These are phyloP conservation scores for Formica exsecta DNA, from an alignment of 1,140 invertebrate species.

Conservation along the genomic window DNA sequence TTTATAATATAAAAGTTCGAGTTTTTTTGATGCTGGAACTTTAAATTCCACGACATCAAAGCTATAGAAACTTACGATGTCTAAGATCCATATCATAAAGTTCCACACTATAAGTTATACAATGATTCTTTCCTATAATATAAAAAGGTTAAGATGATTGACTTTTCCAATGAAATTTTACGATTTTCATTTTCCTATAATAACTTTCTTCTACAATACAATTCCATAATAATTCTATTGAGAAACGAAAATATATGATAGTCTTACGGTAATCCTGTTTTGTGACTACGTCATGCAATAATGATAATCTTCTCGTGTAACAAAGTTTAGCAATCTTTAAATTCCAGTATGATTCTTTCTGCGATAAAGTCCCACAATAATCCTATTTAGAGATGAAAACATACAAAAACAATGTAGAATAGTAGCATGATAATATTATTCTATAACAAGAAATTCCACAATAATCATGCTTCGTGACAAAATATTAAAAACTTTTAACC, in stretches of 20 bases:
- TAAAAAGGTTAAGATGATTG: background rate
- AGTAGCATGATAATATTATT: no score
- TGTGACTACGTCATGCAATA: no score
- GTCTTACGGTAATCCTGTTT: conserved; percentile 58
- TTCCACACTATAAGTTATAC: background rate
- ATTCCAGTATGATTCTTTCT: no score
- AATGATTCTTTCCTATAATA: background rate
- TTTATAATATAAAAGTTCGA: background rate
- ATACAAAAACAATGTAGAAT: no score
- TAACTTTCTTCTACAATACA: background rate
- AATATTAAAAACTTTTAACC: no score
- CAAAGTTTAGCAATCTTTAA: no score
- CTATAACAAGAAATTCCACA: no score
- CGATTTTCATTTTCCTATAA: background rate
- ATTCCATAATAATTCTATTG: background rate
- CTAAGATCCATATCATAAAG: background rate
- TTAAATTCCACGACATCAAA: background rate
- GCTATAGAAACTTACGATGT: background rate
- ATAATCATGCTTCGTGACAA: no score
- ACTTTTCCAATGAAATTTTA: no score
- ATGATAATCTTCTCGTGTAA: no score
- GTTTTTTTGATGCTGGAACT: background rate
- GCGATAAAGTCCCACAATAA: no score
- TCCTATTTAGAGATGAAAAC: no score
- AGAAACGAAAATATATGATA: background rate